Conservation (phyloP, 2,113 vertebrate species). For the Tragelaphus imberbis region DNA sequence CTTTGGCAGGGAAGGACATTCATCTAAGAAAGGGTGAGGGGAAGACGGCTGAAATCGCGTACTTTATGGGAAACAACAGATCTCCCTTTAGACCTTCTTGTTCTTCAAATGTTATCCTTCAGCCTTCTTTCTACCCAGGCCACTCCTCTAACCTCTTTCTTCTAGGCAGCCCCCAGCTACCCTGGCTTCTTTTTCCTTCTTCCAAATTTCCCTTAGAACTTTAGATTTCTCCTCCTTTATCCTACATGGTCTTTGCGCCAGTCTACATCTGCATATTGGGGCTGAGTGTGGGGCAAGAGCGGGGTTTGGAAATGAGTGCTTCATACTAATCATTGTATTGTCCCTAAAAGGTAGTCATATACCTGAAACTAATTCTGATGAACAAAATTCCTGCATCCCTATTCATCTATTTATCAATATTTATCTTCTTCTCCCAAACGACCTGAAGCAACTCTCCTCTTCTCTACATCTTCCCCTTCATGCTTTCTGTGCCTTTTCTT, state of each 20-base stretch:
- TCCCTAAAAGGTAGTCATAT: not conserved
- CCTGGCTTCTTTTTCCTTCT: not conserved
- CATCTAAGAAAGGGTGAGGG: not conserved
- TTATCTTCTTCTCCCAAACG: not conserved
- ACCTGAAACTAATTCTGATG: not conserved
- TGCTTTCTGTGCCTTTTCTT: not conserved
- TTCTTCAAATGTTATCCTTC: not conserved
- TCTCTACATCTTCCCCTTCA: not conserved
- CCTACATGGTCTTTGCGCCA: not conserved
- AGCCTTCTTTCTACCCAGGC: not conserved
- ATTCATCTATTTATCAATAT: not conserved
- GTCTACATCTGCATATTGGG: not conserved
- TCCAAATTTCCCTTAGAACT: not conserved
- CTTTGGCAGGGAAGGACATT: not conserved
- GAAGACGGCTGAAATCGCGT: not conserved
- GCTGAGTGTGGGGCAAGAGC: accelerated
- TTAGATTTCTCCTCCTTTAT: not conserved
- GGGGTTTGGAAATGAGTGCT: not conserved
- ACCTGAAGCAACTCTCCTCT: not conserved
- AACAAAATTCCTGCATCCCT: not conserved
- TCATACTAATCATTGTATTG: not conserved
- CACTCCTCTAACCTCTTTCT: not conserved
- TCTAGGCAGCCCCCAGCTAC: not conserved
- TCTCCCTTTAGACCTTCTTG: not conserved
- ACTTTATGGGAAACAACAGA: not conserved